Evolutionary conservation across 2,113 vertebrate genomes (phyloP), one percentile per base, ranked within the genome.

Genomic region (Urocitellus parryii): DNA sequence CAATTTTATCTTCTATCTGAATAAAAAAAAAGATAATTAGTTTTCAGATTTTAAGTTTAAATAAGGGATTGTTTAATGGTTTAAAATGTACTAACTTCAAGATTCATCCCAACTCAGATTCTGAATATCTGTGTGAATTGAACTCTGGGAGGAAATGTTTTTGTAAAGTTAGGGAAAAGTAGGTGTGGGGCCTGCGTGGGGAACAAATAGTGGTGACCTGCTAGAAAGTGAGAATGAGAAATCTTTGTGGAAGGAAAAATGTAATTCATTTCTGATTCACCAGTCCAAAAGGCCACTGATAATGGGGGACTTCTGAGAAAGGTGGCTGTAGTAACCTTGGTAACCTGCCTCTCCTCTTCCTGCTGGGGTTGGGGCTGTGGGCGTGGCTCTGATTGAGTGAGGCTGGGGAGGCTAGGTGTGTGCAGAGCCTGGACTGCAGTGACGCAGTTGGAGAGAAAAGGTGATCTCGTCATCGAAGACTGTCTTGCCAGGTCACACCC

Each of bases 41-140:
- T 45, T 76, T 81, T 63, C 53, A 87, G 51, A 56, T 91, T 95
- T 93, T 79, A n/a, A 61, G 78, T 70, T 92, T 94, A n/a, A 95
- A 82, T 72, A 24, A 87, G 51, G 6, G 32, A 29, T 63, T 18
- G 4, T 53, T 90, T 80, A 85, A 34, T 92, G 73, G 24, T 88
- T 76, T 96, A 58, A 86, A 86, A 37, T 22, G 65, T 51, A 51
- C 12, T 79, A 24, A 74, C 20, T 53, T 91, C 70, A 37, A 42
- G 70, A 65, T 72, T 13, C 4, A 24, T 61, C 85, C 51, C n/a
- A 88, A 16, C 20, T 53, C 29, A 34, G 51, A 27, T 95, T 92
- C 29, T 58, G 27, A 73, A 18, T 88, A 37, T 48, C 53, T 18
- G 4, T 70, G 6, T 39, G 51, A 2, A 74, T 42, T 91, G 45